These are phyloP conservation scores for Halocynthia roretzi DNA, from an alignment of 23 tunicate genomes.

Conservation along the genomic window DNA sequence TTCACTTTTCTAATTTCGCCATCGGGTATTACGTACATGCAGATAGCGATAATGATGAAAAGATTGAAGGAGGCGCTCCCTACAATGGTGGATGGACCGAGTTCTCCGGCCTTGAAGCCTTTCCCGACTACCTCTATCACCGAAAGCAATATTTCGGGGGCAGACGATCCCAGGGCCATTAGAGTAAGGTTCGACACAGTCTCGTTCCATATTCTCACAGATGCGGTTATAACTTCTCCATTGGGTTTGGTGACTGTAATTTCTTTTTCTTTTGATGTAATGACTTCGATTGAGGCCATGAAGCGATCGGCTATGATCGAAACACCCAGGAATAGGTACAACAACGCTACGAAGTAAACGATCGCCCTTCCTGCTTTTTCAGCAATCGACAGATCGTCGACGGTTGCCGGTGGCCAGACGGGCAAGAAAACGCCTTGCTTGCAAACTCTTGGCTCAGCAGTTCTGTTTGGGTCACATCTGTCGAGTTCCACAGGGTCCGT, in stretches of 20 bases:
- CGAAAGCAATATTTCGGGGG: conserved; percentile 98
- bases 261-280: conserved; percentile 92
- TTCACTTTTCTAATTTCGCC: conserved; percentile 84
- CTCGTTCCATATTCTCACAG: conserved; percentile 96
- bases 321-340: conserved; percentile 94
- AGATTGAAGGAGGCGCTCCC: conserved; percentile 96
- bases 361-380: conserved; percentile 78
- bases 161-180: conserved; percentile 98
- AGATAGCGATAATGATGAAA: conserved; percentile 96
- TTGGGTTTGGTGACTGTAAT: conserved; percentile 52
- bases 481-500: neutral
- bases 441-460: conserved; percentile 36
- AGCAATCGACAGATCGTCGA: conserved; percentile 31
- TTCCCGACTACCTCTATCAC: conserved; percentile 78
- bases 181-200: conserved; percentile 96
- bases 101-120: conserved; percentile 86
- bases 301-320: conserved; percentile 96
- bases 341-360: conserved; percentile 63
- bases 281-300: conserved; percentile 99
- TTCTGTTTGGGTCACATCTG: conserved; percentile 8
- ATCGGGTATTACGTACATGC: conserved; percentile 99
- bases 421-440: conserved; percentile 52
- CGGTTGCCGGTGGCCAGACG: conserved; percentile 64
- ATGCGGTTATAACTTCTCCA: conserved; percentile 57
- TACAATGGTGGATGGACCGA: conserved; percentile 99